phyloP scores from a whole-genome alignment of 1,140 invertebrate species.

The Drosophila serrata region DNA sequence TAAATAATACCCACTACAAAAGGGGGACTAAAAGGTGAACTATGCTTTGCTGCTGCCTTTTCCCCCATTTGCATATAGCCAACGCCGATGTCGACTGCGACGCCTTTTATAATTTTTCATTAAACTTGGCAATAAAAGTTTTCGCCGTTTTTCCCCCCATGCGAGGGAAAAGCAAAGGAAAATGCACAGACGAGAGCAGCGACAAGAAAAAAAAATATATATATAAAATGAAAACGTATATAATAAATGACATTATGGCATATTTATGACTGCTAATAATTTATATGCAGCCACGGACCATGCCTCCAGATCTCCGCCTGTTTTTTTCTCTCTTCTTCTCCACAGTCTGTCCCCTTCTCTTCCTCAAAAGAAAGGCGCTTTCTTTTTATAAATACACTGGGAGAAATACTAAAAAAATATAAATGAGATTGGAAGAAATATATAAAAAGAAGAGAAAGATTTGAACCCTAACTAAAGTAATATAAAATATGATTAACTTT shows the following conservation, averaged over 20 bases:
- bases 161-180: constrained; percentile 57
- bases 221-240: constrained; percentile 69
- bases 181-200: constrained; percentile 36
- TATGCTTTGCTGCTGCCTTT: constrained; percentile 67
- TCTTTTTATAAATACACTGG: constrained; percentile 23
- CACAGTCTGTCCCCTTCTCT: constrained; percentile 25
- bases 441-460: background rate
- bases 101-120: constrained; percentile 83
- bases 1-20: constrained; percentile 81
- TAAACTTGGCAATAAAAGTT: constrained; percentile 84
- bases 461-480: too few relatives aligned
- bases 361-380: constrained; percentile 42
- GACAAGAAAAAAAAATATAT: constrained; percentile 17
- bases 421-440: too few relatives aligned
- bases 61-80: constrained; percentile 65
- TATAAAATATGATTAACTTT: too few relatives aligned
- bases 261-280: constrained; percentile 84
- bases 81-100: constrained; percentile 27
- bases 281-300: constrained; percentile 76
- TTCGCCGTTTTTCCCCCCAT: constrained; percentile 71
- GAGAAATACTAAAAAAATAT: background rate
- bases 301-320: constrained; percentile 17
- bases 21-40: constrained; percentile 60
- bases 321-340: too few relatives aligned
- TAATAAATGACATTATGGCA: constrained; percentile 84